These are phyloP conservation scores for Hystrix brachyura DNA, from an alignment of 2,113 vertebrate genomes.

Conservation along the genomic window DNA sequence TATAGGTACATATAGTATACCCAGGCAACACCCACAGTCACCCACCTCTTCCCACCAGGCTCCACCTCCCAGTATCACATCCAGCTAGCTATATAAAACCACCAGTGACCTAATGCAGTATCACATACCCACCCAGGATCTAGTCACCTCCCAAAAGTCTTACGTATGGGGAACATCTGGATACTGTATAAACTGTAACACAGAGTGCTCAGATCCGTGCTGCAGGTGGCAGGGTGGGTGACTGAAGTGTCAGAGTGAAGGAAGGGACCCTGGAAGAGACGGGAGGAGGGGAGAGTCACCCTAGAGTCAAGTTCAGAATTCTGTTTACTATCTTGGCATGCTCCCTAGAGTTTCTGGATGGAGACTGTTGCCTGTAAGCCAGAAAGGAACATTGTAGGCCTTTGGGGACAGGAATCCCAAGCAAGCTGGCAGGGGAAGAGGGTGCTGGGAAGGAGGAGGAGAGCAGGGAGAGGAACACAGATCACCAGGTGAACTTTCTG, in stretches of 20 bases:
- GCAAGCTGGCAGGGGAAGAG: background rate
- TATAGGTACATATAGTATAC: background rate
- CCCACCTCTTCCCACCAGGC: background rate
- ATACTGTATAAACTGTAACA: no score
- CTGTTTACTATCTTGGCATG: no score
- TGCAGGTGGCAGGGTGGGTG: background rate
- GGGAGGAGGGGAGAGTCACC: no score
- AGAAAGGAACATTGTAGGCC: background rate
- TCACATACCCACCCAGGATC: no score
- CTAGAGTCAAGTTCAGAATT: background rate
- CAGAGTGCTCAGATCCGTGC: background rate
- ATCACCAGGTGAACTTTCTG: background rate
- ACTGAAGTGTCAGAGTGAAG: background rate
- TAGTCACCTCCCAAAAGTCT: no score
- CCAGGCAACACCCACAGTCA: background rate
- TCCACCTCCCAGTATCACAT: no score
- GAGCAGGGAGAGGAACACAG: background rate
- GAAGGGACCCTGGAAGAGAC: background rate
- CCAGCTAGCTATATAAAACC: no score
- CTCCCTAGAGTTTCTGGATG: background rate
- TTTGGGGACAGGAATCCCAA: background rate
- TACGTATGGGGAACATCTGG: background rate
- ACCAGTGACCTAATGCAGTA: no score
- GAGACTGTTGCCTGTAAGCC: background rate
- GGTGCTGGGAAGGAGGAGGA: background rate